Evolutionary conservation across 2,888 invertebrate species (phyloP), one percentile per base, ranked within the genome.

Genomic region (Prionchulus punctatus): DNA sequence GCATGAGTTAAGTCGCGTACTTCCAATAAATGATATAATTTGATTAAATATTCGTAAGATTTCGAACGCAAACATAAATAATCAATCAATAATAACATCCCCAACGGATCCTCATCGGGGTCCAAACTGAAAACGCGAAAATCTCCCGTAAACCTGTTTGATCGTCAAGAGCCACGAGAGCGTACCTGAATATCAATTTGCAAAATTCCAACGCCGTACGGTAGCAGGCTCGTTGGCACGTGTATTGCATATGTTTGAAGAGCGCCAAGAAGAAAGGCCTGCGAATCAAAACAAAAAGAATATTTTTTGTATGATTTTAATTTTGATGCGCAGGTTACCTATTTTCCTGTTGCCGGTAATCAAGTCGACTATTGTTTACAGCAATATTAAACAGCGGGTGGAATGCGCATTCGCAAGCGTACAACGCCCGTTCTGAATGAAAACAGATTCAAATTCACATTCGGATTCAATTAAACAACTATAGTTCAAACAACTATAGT

Each of bases 151-250:
- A n/a, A n/a, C n/a, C n/a, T n/a, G n/a, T n/a, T n/a, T n/a, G n/a
- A n/a, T n/a, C n/a, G n/a, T n/a, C n/a, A n/a, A n/a, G n/a, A n/a
- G n/a, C n/a, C n/a, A n/a, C n/a, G n/a, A n/a, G n/a, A 45, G 50
- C 63, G 58, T 61, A 74, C 74, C 73, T 72, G 36, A 87, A 75
- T n/a, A 89, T 74, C 48, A 88, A 72, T 73, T 89, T 89, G 69
- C 84, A 83, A 62, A 86, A 80, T 72, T 90, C 88, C 62, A 89
- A 75, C n/a, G 88, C 84, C 1, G 89, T 88, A 60, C 86, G 78
- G 66, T 83, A 82, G 71, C 86, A 87, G 2, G 86, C 85, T 60
- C 84, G 77, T 59, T 82, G 82, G 30, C 85, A 84, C 56, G 87
- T 79, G 68, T 83, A 84, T 57, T 79, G 77, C 59, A 87, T 75